These are phyloP conservation scores for Varanus salvator DNA, from an alignment of 2,113 vertebrate genomes.

Conservation along the genomic window DNA sequence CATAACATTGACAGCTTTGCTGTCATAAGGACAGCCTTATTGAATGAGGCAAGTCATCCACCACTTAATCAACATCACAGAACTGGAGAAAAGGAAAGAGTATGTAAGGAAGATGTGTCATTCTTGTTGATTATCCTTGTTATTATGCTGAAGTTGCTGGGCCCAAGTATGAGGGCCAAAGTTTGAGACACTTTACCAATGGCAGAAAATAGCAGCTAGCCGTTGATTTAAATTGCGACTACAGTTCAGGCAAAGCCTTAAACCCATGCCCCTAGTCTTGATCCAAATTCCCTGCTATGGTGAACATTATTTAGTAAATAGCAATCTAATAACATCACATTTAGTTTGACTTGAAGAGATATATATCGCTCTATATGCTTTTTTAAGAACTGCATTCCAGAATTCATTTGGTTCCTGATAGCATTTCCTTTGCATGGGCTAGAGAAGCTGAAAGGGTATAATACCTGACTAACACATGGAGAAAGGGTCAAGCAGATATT, in stretches of 20 bases:
- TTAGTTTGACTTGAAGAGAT: background rate
- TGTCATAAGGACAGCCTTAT: background rate
- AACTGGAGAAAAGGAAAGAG: background rate
- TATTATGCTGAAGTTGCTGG: background rate
- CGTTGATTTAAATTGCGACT: background rate
- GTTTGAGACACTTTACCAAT: background rate
- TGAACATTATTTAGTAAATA: too few species aligned
- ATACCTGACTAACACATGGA: background rate
- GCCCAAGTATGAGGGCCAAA: background rate
- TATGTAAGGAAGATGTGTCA: background rate
- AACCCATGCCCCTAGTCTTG: background rate
- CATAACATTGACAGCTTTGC: background rate
- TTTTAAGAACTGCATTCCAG: background rate
- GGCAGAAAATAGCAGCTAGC: background rate
- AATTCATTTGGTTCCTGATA: background rate
- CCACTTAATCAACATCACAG: background rate
- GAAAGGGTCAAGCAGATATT: background rate
- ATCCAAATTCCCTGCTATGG: background rate
- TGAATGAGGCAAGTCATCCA: background rate
- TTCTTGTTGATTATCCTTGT: background rate
- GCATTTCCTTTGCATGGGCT: background rate
- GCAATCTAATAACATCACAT: background rate
- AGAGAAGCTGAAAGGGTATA: background rate
- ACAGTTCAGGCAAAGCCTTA: background rate
- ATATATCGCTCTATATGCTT: background rate